phyloP scores from a whole-genome alignment of 2,797 vertebrate species.

The Paguma larvata region DNA sequence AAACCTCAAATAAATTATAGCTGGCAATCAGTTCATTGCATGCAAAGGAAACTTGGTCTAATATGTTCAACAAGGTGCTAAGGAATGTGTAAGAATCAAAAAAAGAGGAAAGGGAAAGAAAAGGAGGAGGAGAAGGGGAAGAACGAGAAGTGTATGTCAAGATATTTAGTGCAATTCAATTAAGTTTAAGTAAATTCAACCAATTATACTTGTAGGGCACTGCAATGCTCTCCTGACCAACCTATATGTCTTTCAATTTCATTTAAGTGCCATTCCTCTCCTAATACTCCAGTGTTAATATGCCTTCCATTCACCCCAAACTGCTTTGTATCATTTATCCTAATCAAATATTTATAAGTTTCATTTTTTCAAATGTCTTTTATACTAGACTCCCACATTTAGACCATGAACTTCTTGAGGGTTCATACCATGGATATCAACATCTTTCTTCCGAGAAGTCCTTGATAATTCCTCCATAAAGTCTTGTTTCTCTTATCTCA shows the following conservation, averaged over 20 bases:
- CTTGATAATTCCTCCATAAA: not conserved
- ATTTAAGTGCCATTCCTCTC: not conserved
- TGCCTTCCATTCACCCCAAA: not conserved
- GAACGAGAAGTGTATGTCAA: not conserved
- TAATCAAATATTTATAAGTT: not conserved
- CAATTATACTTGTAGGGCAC: not conserved
- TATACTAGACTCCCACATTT: not conserved
- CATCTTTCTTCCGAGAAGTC: not conserved
- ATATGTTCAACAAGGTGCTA: not conserved
- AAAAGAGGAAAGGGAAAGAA: not conserved
- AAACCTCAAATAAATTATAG: slow-evolving; percentile 42
- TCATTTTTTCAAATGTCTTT: not conserved
- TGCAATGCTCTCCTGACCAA: not conserved
- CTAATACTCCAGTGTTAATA: not conserved
- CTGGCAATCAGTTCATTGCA: slow-evolving; percentile 37
- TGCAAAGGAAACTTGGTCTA: slow-evolving; percentile 41
- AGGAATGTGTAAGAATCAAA: not conserved
- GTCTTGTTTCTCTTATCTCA: not conserved
- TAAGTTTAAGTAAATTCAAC: not conserved
- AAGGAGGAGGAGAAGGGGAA: not conserved
- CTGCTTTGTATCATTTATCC: not conserved
- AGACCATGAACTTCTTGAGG: not conserved
- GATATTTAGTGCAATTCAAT: not conserved
- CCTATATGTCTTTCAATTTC: not conserved
- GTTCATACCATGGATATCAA: not conserved